These are phyloP conservation scores for Drosophila monieri DNA, from an alignment of 2,888 invertebrate species.

Conservation along the genomic window DNA sequence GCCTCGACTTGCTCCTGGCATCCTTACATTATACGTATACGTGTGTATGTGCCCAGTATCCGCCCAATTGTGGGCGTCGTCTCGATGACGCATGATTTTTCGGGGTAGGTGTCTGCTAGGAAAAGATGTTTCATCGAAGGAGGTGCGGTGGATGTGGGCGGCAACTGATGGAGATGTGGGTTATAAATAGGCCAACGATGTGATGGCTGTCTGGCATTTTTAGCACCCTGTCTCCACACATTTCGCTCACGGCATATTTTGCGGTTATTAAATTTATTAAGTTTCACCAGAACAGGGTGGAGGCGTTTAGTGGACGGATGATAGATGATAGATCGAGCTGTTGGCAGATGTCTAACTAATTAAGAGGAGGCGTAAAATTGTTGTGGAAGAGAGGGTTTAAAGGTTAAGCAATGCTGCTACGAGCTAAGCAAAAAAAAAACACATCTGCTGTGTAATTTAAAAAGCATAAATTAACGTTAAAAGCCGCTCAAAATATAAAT, in stretches of 20 bases:
- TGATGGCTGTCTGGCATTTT: slow-evolving; percentile 46
- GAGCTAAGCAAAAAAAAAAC: not conserved
- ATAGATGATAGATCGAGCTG: slow-evolving; percentile 54
- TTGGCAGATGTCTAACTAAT: slow-evolving; percentile 51
- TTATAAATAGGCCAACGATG: slow-evolving; percentile 52
- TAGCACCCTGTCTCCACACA: slow-evolving; percentile 25
- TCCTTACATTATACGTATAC: slow-evolving; percentile 15
- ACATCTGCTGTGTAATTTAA: not conserved
- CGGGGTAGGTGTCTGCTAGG: not conserved
- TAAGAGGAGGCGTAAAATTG: slow-evolving; percentile 28
- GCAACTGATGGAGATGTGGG: slow-evolving; percentile 22
- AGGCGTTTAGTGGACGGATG: slow-evolving; percentile 19
- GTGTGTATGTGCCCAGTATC: slow-evolving; percentile 8
- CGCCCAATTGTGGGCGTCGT: slow-evolving; percentile 25
- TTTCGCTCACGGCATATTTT: slow-evolving; percentile 39
- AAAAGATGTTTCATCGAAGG: slow-evolving; percentile 3
- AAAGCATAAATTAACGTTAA: slow-evolving; percentile 13
- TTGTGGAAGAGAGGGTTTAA: not conserved
- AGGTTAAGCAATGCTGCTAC: not conserved
- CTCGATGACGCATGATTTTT: slow-evolving; percentile 50
- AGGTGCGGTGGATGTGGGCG: slow-evolving; percentile 2
- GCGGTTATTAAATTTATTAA: slow-evolving; percentile 60
- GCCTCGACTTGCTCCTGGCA: slow-evolving; percentile 33
- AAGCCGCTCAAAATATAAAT: slow-evolving; percentile 16
- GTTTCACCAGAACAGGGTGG: slow-evolving; percentile 11